Evolutionary conservation across 1,140 invertebrate species (phyloP), one percentile per base, ranked within the genome.

Genomic region (Manduca sexta): DNA sequence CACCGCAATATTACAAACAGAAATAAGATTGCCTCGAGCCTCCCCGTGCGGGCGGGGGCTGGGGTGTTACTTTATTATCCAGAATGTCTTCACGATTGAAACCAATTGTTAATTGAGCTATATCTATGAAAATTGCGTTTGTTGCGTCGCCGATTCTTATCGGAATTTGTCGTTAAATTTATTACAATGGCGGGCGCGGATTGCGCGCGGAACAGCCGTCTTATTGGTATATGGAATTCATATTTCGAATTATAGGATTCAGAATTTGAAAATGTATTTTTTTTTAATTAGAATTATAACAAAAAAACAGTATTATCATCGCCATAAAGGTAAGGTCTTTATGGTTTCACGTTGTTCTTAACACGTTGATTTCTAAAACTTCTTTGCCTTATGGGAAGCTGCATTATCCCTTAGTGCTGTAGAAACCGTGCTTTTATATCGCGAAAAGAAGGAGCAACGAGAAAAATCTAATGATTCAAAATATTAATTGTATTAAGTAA

Each of bases 71-170:
- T 82, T 82, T 84, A 78, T 84, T 82, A 79, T 69, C 66, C 69
- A 52, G 67, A 79, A 77, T 77, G 76, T 82, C 81, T 81, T 80
- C 76, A 59, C 74, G 78, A 84, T 84, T 82, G 78, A 82, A 82
- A 82, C 81, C 81, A 70, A 82, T 82, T 84, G 78, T 82, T 84
- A 84, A 82, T 84, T 84, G 81, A 84, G 81, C 72, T 68, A 77
- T 84, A 84, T 84, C 81, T 81, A 82, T 81, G 78, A 82, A 79
- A 82, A 80, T 80, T 71, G 72, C 74, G 74, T 73, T 73, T 69
- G 65, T 74, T 34, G 63, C 60, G 62, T 65, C 52, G 62, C 64
- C 70, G 76, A 82, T 79, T 70, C 74, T 78, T 84, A 84, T 82
- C 77, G 74, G 69, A 54, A 72, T 75, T 69, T 62, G 70, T 64